Percentiles rank a stretch among this genome's conserved stretches.
phyloP scores from a whole-genome alignment of 2,888 invertebrate species.

The Lepidonotus clava region DNA sequence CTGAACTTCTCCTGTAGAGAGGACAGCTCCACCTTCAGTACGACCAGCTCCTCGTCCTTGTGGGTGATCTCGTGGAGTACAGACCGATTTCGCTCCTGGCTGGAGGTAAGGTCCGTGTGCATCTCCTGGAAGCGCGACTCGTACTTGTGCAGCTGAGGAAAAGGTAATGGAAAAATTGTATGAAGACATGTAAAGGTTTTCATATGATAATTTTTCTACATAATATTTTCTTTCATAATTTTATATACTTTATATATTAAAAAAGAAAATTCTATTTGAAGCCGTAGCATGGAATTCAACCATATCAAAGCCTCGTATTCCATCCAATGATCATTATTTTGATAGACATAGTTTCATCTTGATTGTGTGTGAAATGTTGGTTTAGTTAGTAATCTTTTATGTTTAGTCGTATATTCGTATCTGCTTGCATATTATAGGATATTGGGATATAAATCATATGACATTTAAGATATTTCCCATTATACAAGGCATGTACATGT shows the following conservation, averaged over 20 bases:
- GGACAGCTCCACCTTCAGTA: slow-evolving; percentile 76
- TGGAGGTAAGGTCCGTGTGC: slow-evolving; percentile 69
- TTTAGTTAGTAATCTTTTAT: too few species aligned
- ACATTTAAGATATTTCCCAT: too few species aligned
- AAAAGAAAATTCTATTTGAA: too few species aligned
- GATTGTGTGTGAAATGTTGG: too few species aligned
- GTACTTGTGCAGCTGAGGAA: slow-evolving; percentile 69
- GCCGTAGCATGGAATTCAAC: too few species aligned
- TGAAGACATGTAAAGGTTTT: neutral
- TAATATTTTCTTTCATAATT: neutral
- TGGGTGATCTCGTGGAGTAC: slow-evolving; percentile 75
- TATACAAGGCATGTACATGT: too few species aligned
- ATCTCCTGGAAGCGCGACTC: slow-evolving; percentile 74
- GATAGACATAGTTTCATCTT: too few species aligned
- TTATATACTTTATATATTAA: neutral
- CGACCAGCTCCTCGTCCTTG: slow-evolving; percentile 77
- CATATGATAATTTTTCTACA: neutral
- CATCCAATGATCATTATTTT: too few species aligned
- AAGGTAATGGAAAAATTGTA: neutral
- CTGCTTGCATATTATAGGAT: too few species aligned
- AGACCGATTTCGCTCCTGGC: slow-evolving; percentile 75
- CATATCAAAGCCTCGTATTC: too few species aligned
- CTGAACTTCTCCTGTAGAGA: slow-evolving; percentile 77
- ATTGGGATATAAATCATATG: too few species aligned
- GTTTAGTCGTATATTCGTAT: too few species aligned